phyloP scores from a whole-genome alignment of 2,113 vertebrate species.

The Varanus salvator region DNA sequence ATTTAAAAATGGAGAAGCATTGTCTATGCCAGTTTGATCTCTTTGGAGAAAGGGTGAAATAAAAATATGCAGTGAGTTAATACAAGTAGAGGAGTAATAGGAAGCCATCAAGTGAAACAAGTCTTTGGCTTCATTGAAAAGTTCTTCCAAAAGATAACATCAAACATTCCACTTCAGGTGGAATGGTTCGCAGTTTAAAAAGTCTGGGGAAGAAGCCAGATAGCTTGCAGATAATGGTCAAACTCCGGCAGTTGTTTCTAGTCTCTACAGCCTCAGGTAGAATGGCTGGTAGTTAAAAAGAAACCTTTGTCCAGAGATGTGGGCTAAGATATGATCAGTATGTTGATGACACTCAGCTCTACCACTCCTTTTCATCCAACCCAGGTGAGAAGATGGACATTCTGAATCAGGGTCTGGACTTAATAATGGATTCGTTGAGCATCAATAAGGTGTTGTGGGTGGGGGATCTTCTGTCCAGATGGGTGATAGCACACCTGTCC shows the following conservation, averaged over 20 bases:
- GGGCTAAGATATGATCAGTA: too few relatives aligned
- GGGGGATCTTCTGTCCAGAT: too few relatives aligned
- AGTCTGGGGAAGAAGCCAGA: not conserved
- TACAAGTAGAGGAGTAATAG: not conserved
- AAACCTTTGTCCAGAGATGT: not conserved
- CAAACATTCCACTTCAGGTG: not conserved
- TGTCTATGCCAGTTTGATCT: not conserved
- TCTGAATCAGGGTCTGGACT: too few relatives aligned
- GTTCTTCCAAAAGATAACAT: not conserved
- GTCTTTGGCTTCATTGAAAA: not conserved
- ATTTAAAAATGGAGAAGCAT: not conserved
- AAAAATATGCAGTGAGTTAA: not conserved
- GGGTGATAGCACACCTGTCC: too few relatives aligned
- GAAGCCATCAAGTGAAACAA: not conserved
- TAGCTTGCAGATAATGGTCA: not conserved
- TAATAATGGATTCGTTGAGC: too few relatives aligned
- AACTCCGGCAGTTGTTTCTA: not conserved
- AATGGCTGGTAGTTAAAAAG: not conserved
- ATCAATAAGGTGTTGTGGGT: too few relatives aligned
- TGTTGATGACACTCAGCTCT: too few relatives aligned
- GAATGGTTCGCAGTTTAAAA: not conserved
- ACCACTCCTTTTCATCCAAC: too few relatives aligned
- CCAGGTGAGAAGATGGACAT: too few relatives aligned
- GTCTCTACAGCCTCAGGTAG: not conserved
- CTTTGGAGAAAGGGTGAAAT: not conserved